phyloP scores from a whole-genome alignment of 92 coral and sea anemone species.

The Heliopora coerulea region DNA sequence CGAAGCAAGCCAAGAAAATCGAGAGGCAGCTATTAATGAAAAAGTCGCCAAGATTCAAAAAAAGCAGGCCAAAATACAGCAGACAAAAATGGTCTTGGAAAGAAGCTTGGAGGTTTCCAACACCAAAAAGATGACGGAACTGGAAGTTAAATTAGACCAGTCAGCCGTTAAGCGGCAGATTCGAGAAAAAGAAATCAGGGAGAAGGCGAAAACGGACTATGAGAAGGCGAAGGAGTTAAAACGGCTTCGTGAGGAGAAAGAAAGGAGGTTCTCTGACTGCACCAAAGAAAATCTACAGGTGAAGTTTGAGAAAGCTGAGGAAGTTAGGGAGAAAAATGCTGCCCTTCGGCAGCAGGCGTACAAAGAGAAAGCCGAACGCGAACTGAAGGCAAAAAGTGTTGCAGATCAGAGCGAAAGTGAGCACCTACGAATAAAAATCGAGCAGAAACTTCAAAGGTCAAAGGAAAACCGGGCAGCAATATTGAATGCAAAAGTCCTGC shows the following conservation, averaged over 20 bases:
- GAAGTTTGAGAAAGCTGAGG: constrained; percentile 18
- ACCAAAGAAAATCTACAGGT: constrained; percentile 7
- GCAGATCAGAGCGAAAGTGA: constrained; percentile 1
- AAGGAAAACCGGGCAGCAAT: constrained; percentile 32
- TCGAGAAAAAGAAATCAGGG: constrained; percentile 3
- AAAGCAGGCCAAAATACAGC: constrained; percentile 13
- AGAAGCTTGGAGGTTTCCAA: constrained; percentile 7
- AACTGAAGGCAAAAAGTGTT: neutral
- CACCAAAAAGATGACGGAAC: constrained; percentile 8
- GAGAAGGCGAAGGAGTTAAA: constrained; percentile 16
- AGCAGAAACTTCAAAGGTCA: constrained; percentile 7
- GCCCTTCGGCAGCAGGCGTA: neutral
- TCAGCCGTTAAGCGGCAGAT: constrained; percentile 23
- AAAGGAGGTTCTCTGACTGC: constrained; percentile 15
- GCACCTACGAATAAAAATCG: constrained; percentile 13
- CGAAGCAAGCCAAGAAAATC: constrained; percentile 16
- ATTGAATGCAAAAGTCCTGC: constrained; percentile 30
- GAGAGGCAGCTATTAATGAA: constrained; percentile 21
- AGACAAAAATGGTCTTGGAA: neutral
- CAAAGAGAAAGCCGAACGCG: neutral
- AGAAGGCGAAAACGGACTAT: constrained; percentile 9
- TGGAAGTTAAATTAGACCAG: constrained; percentile 15
- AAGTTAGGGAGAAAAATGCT: constrained; percentile 10
- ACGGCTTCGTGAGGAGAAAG: constrained; percentile 16
- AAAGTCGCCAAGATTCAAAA: constrained; percentile 22